A percentile compares a stretch with the other conserved stretches of the same genome.
phyloP scores from a whole-genome alignment of 53 echinoderm and acorn worm genomes.

The Holothuria scabra region DNA sequence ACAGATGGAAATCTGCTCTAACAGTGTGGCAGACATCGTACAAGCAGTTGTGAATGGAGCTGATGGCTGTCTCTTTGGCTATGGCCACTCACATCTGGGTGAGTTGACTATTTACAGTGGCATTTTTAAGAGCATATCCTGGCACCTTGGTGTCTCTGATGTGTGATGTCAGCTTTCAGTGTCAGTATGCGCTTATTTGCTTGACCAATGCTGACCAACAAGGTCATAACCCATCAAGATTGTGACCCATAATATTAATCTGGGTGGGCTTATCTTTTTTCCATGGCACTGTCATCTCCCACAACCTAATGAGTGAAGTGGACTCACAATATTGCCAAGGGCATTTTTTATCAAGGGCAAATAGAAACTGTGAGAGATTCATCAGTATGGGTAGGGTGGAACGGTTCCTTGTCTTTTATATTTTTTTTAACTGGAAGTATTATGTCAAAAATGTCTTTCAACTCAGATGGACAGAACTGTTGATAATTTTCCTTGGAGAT shows the following conservation, averaged over 20 bases:
- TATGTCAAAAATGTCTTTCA: too few relatives aligned
- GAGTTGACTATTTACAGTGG: constrained; percentile 41
- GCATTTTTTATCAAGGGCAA: neutral
- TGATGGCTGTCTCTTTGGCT: constrained; percentile 97
- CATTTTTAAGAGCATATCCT: neutral
- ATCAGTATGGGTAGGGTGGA: too few relatives aligned
- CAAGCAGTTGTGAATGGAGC: constrained; percentile 97
- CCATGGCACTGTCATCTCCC: constrained; percentile 2
- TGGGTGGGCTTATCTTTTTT: constrained; percentile 24
- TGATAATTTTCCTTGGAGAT: too few relatives aligned
- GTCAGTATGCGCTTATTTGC: neutral
- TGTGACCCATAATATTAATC: neutral
- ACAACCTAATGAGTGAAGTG: constrained; percentile 30
- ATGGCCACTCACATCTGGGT: constrained; percentile 95
- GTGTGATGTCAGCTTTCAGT: neutral
- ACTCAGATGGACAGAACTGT: too few relatives aligned
- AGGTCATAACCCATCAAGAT: constrained; percentile 15
- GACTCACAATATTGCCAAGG: constrained; percentile 1
- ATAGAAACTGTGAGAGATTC: constrained; percentile 19
- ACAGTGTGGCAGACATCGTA: constrained; percentile 94
- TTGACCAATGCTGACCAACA: constrained; percentile 32
- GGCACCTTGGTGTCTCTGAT: constrained; percentile 5
- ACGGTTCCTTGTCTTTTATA: too few relatives aligned
- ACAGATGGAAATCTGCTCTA: constrained; percentile 93
- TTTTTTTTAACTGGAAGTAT: too few relatives aligned